phyloP scores from a whole-genome alignment of 2,888 invertebrate species.

The Epiblema foenella region DNA sequence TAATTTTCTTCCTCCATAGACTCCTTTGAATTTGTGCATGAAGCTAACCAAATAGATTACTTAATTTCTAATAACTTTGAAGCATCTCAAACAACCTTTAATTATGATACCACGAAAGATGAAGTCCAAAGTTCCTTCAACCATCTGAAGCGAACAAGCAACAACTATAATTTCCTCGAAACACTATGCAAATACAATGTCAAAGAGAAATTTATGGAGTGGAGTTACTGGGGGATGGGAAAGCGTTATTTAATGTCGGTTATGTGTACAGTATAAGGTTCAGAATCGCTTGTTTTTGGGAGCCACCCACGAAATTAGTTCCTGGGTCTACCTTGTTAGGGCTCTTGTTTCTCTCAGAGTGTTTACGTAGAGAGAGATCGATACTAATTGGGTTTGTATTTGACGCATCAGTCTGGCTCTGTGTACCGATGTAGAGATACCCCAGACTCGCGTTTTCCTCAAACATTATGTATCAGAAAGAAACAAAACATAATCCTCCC shows the following conservation, averaged over 20 bases:
- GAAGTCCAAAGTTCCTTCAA: not conserved
- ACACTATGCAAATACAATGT: constrained; percentile 26
- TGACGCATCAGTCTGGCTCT: not conserved
- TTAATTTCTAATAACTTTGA: not conserved
- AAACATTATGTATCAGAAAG: not conserved
- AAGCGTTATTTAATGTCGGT: not conserved
- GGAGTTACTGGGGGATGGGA: constrained; percentile 4
- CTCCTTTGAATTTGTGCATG: not conserved
- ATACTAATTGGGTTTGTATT: constrained; percentile 16
- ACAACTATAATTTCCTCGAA: constrained; percentile 19
- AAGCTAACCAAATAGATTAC: not conserved
- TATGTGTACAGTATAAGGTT: not conserved
- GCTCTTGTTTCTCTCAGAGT: not conserved
- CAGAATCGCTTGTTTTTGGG: not conserved
- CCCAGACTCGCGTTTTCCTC: not conserved
- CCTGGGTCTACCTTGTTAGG: constrained; percentile 3
- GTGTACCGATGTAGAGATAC: not conserved
- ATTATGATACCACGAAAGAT: not conserved
- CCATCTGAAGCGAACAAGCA: constrained; percentile 3
- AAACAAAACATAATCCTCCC: too few species aligned
- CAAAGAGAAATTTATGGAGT: constrained; percentile 31
- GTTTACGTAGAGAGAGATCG: not conserved
- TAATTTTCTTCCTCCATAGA: not conserved
- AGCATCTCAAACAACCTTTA: not conserved
- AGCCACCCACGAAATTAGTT: constrained; percentile 18